These are phyloP conservation scores for Scomber colias DNA, from an alignment of 2,113 vertebrate genomes.

Conservation along the genomic window DNA sequence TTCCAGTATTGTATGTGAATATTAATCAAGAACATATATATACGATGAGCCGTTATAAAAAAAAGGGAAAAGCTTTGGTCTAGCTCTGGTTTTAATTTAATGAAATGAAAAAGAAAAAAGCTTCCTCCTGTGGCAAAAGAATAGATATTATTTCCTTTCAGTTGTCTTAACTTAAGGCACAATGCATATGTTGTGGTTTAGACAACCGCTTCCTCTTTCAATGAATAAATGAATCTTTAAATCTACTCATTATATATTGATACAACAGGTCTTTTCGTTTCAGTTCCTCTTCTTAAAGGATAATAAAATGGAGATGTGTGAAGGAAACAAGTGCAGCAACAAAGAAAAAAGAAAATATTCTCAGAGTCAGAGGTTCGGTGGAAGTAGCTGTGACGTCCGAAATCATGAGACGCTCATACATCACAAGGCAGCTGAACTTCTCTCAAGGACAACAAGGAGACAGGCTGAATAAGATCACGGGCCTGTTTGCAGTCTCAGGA, in stretches of 20 bases:
- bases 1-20: neutral
- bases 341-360: conserved; percentile 47
- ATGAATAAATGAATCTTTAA: conserved; percentile 4
- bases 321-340: conserved; percentile 9
- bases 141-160: neutral
- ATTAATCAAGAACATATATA: conserved; percentile 11
- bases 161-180: neutral
- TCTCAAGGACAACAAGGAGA: conserved; percentile 72
- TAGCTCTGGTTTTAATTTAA: conserved; percentile 2
- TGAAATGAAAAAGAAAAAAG: neutral
- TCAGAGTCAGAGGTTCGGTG: conserved; percentile 52
- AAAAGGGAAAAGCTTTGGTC: neutral
- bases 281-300: no score
- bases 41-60: neutral
- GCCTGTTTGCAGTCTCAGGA: conserved; percentile 38
- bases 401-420: conserved; percentile 64
- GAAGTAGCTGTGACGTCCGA: conserved; percentile 68
- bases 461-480: conserved; percentile 46
- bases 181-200: neutral
- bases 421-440: conserved; percentile 51
- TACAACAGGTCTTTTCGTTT: neutral
- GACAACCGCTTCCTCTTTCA: neutral
- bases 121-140: neutral
- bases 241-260: neutral
- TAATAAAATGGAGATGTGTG: no score